Evolutionary conservation across 1,140 invertebrate genomes (phyloP), one percentile per base, ranked within the genome.

Genomic region (Scylla paramamosain): DNA sequence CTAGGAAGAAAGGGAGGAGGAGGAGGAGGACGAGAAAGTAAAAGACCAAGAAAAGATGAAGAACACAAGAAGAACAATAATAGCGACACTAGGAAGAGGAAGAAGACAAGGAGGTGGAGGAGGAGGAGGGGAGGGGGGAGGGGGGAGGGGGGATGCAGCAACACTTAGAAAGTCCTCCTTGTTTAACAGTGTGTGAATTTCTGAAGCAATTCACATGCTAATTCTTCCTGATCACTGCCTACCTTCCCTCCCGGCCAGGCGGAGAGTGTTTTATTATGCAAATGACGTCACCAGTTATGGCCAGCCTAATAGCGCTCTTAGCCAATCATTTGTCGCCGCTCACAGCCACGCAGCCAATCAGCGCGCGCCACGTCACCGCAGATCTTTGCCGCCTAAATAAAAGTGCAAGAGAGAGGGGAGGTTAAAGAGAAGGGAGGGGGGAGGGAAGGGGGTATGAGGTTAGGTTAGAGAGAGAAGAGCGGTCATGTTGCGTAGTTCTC

Each of bases 181-280:
- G 95, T 95, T 95, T 93, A 95, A 95, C 95, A 95, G 91, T 95
- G 95, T 95, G 95, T 95, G 95, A 95, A 95, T 95, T 93, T 93
- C 92, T 92, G 32, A 29, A 59, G 91, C 59, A 84, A 93, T 95
- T 95, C 95, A 93, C 45, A 95, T 93, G 95, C 91, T 95, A 95
- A 95, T 95, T 90, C 87, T 20, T 29, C 48, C 86, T 95, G 95
- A 95, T 95, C 93, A 93, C 95, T 88, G 95, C 95, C 95, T 93
- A 95, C 95, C 95, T 95, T 95, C 95, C 95, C 95, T 90, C 93
- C 91, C 45, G 90, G 92, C 83, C 82, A 67, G 93, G 84, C 39
- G 91, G 28, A 82, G 95, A 95, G 95, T 93, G 95, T 95, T 95
- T 93, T 95, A 95, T 95, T 95, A 95, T 95, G 95, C 59, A 93